These are phyloP conservation scores for Eristalinus aeneus DNA, from an alignment of 2,888 invertebrate species.

Conservation along the genomic window DNA sequence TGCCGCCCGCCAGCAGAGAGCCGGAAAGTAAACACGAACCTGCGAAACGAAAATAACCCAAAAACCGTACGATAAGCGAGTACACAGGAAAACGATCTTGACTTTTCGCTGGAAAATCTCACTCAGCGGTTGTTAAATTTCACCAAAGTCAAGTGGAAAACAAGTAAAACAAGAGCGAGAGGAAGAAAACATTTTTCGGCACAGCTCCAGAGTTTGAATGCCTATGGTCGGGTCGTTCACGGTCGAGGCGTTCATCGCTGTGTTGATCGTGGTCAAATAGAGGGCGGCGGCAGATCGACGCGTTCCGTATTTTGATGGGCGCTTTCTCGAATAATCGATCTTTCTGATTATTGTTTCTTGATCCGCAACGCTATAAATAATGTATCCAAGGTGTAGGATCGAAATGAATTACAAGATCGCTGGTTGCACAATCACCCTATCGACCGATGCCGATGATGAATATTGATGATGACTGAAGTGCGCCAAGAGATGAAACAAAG, in stretches of 20 bases:
- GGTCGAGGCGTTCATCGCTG: conserved; percentile 28
- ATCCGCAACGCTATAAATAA: conserved; percentile 55
- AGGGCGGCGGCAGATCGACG: background rate
- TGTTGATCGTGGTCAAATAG: background rate
- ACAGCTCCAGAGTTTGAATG: background rate
- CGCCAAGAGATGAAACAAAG: background rate
- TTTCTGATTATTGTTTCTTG: conserved; percentile 11
- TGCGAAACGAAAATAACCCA: conserved; percentile 36
- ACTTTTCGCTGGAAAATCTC: conserved; percentile 52
- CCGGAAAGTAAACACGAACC: conserved; percentile 35
- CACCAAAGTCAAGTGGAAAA: conserved; percentile 44
- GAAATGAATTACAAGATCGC: conserved; percentile 43
- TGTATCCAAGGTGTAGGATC: conserved; percentile 34
- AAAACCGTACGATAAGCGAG: conserved; percentile 13
- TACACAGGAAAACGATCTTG: background rate
- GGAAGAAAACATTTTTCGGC: background rate
- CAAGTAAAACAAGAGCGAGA: conserved; percentile 5
- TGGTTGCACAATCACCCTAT: conserved; percentile 32
- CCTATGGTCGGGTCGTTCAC: conserved; percentile 20
- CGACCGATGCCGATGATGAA: conserved; percentile 22
- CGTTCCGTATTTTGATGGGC: background rate
- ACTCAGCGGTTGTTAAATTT: conserved; percentile 40
- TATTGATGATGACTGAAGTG: conserved; percentile 32
- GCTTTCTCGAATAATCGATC: conserved; percentile 16
- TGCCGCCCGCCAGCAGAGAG: background rate